These are phyloP conservation scores for Teinopalpus imperialis DNA, from an alignment of 2,888 invertebrate species.

Conservation along the genomic window DNA sequence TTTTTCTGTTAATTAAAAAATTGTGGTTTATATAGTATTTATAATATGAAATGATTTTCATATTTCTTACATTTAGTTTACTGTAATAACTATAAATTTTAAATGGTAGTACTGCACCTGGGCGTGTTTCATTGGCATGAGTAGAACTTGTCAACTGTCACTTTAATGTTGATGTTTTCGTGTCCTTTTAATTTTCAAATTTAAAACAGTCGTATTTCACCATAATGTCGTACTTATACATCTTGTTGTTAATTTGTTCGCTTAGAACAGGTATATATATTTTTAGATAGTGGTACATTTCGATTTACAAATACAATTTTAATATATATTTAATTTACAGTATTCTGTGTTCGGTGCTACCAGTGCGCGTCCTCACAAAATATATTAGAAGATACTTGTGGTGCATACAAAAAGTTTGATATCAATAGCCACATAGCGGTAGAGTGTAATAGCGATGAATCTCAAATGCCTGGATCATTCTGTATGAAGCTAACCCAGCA, in stretches of 20 bases:
- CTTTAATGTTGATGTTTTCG: slow-evolving; percentile 16
- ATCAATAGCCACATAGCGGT: slow-evolving; percentile 92
- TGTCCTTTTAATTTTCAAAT: slow-evolving; percentile 6
- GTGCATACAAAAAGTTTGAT: slow-evolving; percentile 93
- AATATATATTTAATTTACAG: slow-evolving; percentile 55
- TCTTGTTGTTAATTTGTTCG: slow-evolving; percentile 32
- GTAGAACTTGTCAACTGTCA: slow-evolving; percentile 1
- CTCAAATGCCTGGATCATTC: slow-evolving; percentile 96
- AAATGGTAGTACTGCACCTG: slow-evolving; percentile 4
- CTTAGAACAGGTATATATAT: slow-evolving; percentile 37
- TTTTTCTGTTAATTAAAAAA: no score
- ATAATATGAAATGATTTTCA: no score
- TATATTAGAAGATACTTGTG: slow-evolving; percentile 91
- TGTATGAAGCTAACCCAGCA: slow-evolving; percentile 98
- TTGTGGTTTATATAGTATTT: no score
- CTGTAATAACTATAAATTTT: slow-evolving; percentile 23
- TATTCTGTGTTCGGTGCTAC: slow-evolving; percentile 91
- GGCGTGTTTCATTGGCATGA: slow-evolving; percentile 18
- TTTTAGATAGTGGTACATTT: no score
- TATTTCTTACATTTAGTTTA: no score
- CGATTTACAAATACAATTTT: background rate
- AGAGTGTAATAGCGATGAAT: slow-evolving; percentile 97
- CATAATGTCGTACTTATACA: slow-evolving; percentile 22
- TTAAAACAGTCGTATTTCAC: slow-evolving; percentile 13
- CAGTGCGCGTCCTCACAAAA: slow-evolving; percentile 95